Evolutionary conservation across 2,113 vertebrate genomes (phyloP), one percentile per base, ranked within the genome.

Genomic region (Cavia porcellus): DNA sequence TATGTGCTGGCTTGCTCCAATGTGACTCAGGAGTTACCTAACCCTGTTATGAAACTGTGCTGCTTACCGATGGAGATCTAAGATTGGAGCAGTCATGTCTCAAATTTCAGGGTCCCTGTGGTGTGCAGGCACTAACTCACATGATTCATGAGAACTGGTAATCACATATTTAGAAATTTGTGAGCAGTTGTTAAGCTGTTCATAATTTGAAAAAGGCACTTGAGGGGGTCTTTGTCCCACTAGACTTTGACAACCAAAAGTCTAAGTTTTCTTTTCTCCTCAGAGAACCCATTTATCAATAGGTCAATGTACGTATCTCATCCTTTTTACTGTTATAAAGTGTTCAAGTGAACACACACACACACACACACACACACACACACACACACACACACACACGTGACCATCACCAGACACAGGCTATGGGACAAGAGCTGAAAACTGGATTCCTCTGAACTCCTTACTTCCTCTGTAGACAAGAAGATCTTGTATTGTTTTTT

Each of bases 201-300:
- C n/a, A 62, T 70, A 74, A 35, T 81, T 96, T 80, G 81, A 77
- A 75, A 96, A 82, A 84, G 77, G 62, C 9, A 62, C 45, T 17
- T 62, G 10, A 70, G 35, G 79, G 77, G 92, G 3, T 45, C 55
- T 97, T 92, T 72, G 30, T 72, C 68, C 30, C 89, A 14, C 10
- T 92, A 50, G 72, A 96, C 89, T 74, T n/a, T 72, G 80, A 83
- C 83, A 90, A 94, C 28, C 32, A 66, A 2, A 68, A 28, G 80
- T 85, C 45, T 64, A 66, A 87, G 7, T 8, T 66, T 61, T 74
- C 45, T 81, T 66, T 77, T 30, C 88, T 38, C 14, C 86, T 70
- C 72, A 75, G 68, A 64, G 61, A 57, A 38, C 17, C 15, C 1
- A 38, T 11, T 50, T 85, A 64, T 55, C 57, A 66, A n/a, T 85